Evolutionary conservation across 2,113 vertebrate genomes (phyloP), one percentile per base, ranked within the genome.

Genomic region (Melanerpes aurifrons): DNA sequence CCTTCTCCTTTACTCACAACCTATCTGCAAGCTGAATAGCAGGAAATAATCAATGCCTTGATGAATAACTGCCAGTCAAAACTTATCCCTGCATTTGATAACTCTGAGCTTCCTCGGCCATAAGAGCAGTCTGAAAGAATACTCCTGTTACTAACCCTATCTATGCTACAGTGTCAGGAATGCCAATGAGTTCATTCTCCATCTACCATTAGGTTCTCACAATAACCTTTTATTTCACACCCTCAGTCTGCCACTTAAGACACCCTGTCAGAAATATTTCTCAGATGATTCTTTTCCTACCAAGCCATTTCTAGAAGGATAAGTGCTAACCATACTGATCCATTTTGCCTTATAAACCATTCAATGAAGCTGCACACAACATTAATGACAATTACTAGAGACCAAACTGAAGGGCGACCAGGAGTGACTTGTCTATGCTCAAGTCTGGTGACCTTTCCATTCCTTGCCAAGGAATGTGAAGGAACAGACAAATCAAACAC

Each of bases 331-430:
- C 73, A 86, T 78, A 95, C 13, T 3, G 70, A 97, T 88, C 40
- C 74, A 78, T 89, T 94, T 72, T 92, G 92, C 56, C 61, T 84
- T 79, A 96, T 61, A 80, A 94, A 95, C 94, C 71, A 92, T 95
- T 97, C 91, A 97, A 70, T 97, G 97, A 96, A 91, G n/a, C 85
- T 93, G 80, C 81, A 96, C 57, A 75, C 87, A 97, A 97, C 91
- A 90, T 94, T 96, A 96, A 93, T 82, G 74, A 50, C 62, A 54
- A 96, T 96, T 93, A 97, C 86, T 69, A 69, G 86, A 94, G 58
- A 91, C 84, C 93, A 96, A 73, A 85, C 4, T 62, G 57, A 94
- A 96, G 94, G 86, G 78, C 89, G 87, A 50, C 32, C 56, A 93
- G 45, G 94, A 64, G 56, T 11, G 54, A 92, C 70, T 96, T 62